Conservation (phyloP, 2,888 invertebrate genomes). For the Sepioteuthis lessoniana region DNA sequence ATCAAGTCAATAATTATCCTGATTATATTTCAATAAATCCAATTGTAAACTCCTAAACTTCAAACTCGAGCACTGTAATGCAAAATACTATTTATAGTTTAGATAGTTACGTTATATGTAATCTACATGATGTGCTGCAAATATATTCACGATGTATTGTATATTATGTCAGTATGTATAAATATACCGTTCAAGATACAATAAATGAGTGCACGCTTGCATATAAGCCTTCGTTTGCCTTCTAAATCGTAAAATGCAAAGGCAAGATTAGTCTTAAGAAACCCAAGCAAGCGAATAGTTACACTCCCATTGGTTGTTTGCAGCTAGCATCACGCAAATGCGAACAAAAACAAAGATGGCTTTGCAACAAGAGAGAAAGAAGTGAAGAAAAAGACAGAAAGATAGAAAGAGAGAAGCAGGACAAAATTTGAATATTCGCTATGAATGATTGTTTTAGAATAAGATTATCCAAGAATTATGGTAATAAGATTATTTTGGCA, state of each 20-base stretch:
- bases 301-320: background rate
- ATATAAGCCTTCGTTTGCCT: background rate
- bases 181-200: background rate
- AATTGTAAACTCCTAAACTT: no score
- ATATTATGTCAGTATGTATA: background rate
- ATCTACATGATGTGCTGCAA: background rate
- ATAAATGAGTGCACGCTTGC: background rate
- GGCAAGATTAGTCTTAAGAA: background rate
- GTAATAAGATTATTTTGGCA: conserved; percentile 33
- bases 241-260: background rate
- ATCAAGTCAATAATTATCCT: no score
- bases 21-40: no score
- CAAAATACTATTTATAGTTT: no score
- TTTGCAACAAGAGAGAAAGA: background rate
- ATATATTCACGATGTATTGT: background rate
- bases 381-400: background rate
- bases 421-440: background rate
- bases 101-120: no score
- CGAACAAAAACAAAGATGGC: background rate
- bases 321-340: background rate
- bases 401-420: background rate
- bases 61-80: no score
- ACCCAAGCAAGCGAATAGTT: background rate
- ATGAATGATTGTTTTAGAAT: background rate
- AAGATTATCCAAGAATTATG: conserved; percentile 17